Conservation (phyloP, 2,797 vertebrate species). For the Tamandua tetradactyla region DNA sequence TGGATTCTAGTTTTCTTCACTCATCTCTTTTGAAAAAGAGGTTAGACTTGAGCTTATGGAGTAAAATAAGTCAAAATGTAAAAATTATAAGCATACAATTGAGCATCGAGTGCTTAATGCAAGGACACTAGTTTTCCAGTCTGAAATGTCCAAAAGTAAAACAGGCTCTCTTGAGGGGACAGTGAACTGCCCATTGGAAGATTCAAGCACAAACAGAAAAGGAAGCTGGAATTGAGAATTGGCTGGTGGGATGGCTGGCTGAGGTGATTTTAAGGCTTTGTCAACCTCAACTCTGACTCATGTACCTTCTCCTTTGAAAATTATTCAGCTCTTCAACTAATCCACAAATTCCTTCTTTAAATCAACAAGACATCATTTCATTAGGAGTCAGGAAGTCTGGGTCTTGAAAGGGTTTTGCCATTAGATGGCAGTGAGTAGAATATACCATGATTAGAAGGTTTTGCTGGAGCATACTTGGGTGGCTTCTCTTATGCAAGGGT, state of each 20-base stretch:
- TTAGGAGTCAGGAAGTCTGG: not conserved
- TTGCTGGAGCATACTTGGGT: not conserved
- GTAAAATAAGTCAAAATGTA: not conserved
- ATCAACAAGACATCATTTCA: not conserved
- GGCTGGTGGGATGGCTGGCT: not conserved
- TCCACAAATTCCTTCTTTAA: not conserved
- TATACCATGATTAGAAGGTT: not conserved
- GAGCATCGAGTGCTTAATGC: too few relatives aligned
- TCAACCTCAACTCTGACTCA: not conserved
- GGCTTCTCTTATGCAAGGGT: not conserved
- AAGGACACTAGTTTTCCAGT: not conserved
- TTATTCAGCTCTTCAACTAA: not conserved
- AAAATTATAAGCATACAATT: not conserved
- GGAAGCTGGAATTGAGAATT: not conserved
- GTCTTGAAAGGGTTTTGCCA: not conserved
- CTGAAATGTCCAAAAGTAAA: not conserved
- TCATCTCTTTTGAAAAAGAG: not conserved
- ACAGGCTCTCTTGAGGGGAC: not conserved
- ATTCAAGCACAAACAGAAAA: not conserved
- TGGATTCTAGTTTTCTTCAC: not conserved
- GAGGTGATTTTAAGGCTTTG: not conserved
- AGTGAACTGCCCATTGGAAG: not conserved
- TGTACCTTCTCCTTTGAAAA: not conserved
- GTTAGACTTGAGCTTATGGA: not conserved
- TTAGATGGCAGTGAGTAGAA: not conserved